Conservation (phyloP, 2,888 invertebrate species). For the Papilio protenor region DNA sequence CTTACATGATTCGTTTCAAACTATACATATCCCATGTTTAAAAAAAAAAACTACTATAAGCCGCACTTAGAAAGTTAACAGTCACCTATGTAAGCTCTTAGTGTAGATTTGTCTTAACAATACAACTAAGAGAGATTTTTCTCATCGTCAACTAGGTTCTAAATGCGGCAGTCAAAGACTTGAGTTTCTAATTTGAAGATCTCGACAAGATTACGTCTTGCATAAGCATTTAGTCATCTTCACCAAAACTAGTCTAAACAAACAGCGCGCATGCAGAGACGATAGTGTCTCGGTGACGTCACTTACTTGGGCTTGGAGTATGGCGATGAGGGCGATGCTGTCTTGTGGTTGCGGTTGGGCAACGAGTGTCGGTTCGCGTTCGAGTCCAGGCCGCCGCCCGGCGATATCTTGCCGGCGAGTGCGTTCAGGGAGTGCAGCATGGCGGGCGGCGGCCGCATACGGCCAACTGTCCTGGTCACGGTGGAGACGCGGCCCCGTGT, state of each 20-base stretch:
- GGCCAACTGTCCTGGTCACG: slow-evolving; percentile 79
- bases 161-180: neutral
- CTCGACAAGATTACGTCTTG: neutral
- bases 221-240: slow-evolving; percentile 12
- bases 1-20: neutral
- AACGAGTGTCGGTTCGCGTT: slow-evolving; percentile 87
- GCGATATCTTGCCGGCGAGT: slow-evolving; percentile 95
- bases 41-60: too few relatives aligned
- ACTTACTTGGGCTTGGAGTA: slow-evolving; percentile 83
- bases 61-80: too few relatives aligned
- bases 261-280: slow-evolving; percentile 18
- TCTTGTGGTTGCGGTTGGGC: slow-evolving; percentile 81
- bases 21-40: neutral
- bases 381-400: slow-evolving; percentile 88
- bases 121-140: neutral
- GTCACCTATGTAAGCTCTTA: too few relatives aligned
- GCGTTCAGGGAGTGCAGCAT: slow-evolving; percentile 95
- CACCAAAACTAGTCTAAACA: slow-evolving; percentile 15
- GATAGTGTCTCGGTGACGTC: slow-evolving; percentile 7
- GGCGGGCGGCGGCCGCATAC: slow-evolving; percentile 86
- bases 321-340: slow-evolving; percentile 73
- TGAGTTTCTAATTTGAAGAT: neutral
- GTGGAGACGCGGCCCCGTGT: slow-evolving; percentile 73
- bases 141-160: neutral
- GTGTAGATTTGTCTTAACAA: too few relatives aligned